Evolutionary conservation across 2,888 invertebrate species (phyloP).

Genomic region (Amiota mariae): DNA sequence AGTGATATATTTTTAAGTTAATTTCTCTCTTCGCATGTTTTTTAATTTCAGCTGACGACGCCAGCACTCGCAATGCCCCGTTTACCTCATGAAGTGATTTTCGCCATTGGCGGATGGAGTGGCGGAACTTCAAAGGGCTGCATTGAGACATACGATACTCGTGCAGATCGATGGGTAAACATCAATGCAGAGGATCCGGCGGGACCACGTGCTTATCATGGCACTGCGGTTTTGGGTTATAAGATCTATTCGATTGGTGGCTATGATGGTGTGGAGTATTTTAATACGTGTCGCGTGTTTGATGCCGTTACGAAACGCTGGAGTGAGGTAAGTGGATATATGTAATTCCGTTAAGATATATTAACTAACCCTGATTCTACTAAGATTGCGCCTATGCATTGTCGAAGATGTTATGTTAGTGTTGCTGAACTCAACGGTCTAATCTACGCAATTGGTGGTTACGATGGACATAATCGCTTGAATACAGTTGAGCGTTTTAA

Average conservation of each 20-base stretch:
- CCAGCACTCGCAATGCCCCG: conserved; percentile 88
- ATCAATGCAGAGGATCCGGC: conserved; percentile 82
- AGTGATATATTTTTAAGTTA: background rate
- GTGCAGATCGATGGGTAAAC: conserved; percentile 90
- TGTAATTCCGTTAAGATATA: background rate
- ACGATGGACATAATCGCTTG: conserved; percentile 88
- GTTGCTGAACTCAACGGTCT: conserved; percentile 84
- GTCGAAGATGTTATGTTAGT: conserved; percentile 89
- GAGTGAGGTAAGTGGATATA: conserved; percentile 78
- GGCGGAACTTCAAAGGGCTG: conserved; percentile 76
- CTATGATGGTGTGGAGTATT: conserved; percentile 87
- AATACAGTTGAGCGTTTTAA: conserved; percentile 91
- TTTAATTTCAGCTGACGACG: conserved; percentile 76
- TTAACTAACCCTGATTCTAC: background rate
- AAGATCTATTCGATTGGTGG: conserved; percentile 94
- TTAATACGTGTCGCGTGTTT: conserved; percentile 90
- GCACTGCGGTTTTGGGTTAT: conserved; percentile 89
- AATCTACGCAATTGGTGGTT: conserved; percentile 92
- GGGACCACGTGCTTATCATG: conserved; percentile 93
- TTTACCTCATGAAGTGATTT: conserved; percentile 90
- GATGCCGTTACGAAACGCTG: conserved; percentile 88
- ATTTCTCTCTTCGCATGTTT: background rate
- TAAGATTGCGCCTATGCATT: conserved; percentile 89
- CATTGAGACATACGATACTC: conserved; percentile 91
- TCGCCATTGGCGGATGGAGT: conserved; percentile 88